Base-by-base conservation (phyloP, 2,888 invertebrate species). In the Cataglyphis altisquamis region DNA sequence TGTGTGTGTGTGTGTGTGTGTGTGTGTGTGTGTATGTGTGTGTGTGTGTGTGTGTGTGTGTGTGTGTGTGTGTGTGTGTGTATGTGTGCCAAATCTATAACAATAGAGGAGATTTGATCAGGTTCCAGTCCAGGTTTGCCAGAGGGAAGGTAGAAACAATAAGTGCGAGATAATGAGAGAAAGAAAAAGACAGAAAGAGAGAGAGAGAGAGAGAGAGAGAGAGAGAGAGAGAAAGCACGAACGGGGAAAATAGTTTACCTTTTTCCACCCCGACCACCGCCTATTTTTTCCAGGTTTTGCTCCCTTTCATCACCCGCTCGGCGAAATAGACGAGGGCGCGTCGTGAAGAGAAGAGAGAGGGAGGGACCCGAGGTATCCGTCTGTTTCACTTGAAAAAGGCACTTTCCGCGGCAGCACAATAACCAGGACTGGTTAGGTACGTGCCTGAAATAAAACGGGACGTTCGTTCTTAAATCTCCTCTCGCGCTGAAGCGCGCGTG, bases 321-420 rank as follows among this genome's bases (percentile, higher is more conserved):
- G 83, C 89, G 90, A 89, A 87, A 92, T 91, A 91, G 91, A 91
- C 88, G 88, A 84, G 88, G 84, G 89, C 89, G 83, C 84, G 84
- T 86, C 82, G 80, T 85, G 78, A 83, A 78, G 87, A 85, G 80
- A 86, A 85, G 84, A 85, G 81, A 73, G 72, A 84, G 82, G 68
- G 82, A 87, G 83, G 86, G 68, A 82, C 82, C 82, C 83, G 87
- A 87, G 88, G 87, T 89, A 89, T 91, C 91, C 90, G 90, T 92
- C 92, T 91, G 89, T 92, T 93, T 92, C 92, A 90, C 91, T 91
- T 91, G 92, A 93, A 93, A 93, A 92, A 93, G 93, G 92, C 91
- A 94, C 93, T 93, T 94, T 93, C 91, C 92, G 91, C 93, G 91
- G 90, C 91, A 92, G 93, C 93, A 94, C 94, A 94, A 94, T 94